These are phyloP conservation scores for Aselliscus stoliczkanus DNA, from an alignment of 2,797 vertebrate genomes.

Conservation along the genomic window DNA sequence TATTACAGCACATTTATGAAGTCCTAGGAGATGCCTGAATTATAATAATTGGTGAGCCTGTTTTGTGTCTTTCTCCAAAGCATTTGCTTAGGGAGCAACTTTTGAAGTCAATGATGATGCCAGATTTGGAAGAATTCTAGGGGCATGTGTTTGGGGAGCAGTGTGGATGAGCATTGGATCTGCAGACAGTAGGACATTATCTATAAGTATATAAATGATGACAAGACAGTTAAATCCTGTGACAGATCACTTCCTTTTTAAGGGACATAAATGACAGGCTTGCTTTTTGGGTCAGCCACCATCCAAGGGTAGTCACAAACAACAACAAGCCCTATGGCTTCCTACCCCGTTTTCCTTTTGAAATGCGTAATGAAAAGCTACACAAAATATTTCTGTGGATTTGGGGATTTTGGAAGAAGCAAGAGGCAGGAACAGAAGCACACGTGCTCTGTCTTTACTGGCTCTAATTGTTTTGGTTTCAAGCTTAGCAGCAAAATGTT, in stretches of 20 bases:
- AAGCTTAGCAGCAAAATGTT: conserved; percentile 45
- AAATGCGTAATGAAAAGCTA: conserved; percentile 55
- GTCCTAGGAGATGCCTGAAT: conserved; percentile 40
- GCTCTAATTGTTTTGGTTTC: conserved; percentile 71
- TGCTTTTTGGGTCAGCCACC: background rate
- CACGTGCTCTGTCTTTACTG: conserved; percentile 21
- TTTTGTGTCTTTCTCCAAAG: conserved; percentile 60
- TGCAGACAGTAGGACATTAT: background rate
- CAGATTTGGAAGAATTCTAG: conserved; percentile 44
- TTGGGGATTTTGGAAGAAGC: conserved; percentile 33
- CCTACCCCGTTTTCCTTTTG: background rate
- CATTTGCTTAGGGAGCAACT: conserved; percentile 42
- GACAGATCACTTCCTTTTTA: background rate
- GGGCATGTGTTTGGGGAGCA: background rate
- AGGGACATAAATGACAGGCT: conserved; percentile 25
- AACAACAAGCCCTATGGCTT: background rate
- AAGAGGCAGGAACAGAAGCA: conserved; percentile 45
- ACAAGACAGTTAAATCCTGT: background rate
- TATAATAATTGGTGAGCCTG: conserved; percentile 56
- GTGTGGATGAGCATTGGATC: background rate
- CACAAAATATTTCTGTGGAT: conserved; percentile 1
- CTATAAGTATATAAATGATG: background rate
- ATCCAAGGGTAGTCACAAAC: background rate
- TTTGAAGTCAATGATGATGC: conserved; percentile 39
- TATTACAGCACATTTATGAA: conserved; percentile 51